Conservation (phyloP, 2,888 invertebrate species). For the Quadroppia sp. region DNA sequence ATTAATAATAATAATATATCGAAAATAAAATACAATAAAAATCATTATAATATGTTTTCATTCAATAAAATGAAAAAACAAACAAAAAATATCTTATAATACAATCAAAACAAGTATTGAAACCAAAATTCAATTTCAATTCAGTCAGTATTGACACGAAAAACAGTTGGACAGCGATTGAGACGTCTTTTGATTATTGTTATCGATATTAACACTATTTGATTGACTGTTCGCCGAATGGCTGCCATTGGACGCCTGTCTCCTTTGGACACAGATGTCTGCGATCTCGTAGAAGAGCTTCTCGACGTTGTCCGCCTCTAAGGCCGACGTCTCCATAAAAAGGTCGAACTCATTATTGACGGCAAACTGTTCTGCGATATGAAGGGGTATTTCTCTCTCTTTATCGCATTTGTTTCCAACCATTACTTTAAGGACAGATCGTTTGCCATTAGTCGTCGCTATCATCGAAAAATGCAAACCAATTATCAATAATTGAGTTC, state of each 20-base stretch:
- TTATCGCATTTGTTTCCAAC: slow-evolving; percentile 98
- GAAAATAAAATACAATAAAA: too few species aligned
- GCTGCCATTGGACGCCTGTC: slow-evolving; percentile 14
- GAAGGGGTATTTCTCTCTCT: slow-evolving; percentile 87
- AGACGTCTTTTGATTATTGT: slow-evolving; percentile 17
- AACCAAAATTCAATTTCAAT: neutral
- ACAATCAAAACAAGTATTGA: neutral
- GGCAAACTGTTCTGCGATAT: slow-evolving; percentile 90
- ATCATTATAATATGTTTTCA: too few species aligned
- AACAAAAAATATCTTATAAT: neutral
- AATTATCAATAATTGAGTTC: neutral
- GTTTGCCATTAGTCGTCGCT: slow-evolving; percentile 58
- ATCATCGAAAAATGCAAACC: neutral
- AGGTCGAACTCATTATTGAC: slow-evolving; percentile 87
- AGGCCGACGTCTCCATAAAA: slow-evolving; percentile 95
- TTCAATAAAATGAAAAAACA: neutral
- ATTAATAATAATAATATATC: too few species aligned
- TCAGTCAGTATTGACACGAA: slow-evolving; percentile 22
- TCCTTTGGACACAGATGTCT: slow-evolving; percentile 39
- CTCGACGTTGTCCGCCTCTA: slow-evolving; percentile 96
- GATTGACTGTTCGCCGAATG: neutral
- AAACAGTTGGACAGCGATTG: slow-evolving; percentile 27
- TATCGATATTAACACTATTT: slow-evolving; percentile 8
- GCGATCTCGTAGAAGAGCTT: slow-evolving; percentile 95
- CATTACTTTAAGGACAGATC: slow-evolving; percentile 86